Percentiles rank a stretch among this genome's conserved stretches.
These are phyloP conservation scores for Charanyca ferruginea DNA, from an alignment of 2,888 invertebrate genomes.

Conservation along the genomic window DNA sequence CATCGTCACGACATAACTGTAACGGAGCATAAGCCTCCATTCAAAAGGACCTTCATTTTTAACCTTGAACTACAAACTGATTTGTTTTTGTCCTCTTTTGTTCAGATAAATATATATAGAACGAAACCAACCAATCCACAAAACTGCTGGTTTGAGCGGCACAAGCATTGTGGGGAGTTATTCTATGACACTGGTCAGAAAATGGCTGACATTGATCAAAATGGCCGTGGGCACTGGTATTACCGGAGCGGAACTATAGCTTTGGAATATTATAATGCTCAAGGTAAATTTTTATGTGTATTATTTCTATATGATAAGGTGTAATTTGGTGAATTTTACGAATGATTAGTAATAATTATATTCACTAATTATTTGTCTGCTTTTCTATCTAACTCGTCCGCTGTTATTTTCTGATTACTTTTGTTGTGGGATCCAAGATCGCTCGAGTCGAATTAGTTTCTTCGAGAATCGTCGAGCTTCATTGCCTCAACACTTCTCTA, in stretches of 20 bases:
- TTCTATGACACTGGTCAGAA: constrained; percentile 73
- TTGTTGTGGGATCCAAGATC: no score
- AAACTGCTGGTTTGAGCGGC: constrained; percentile 74
- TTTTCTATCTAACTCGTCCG: no score
- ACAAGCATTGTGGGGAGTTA: constrained; percentile 60
- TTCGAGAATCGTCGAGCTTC: no score
- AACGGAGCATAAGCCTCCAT: no score
- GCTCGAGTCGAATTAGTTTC: no score
- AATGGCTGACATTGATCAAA: constrained; percentile 70
- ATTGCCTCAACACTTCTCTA: no score
- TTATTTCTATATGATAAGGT: constrained; percentile 64
- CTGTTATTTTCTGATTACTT: no score
- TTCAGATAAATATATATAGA: constrained; percentile 78
- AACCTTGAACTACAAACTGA: neutral
- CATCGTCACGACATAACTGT: no score
- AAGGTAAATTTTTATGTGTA: constrained; percentile 47
- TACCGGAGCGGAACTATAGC: constrained; percentile 78
- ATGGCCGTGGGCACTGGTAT: constrained; percentile 75
- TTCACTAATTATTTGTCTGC: neutral
- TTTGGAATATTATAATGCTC: constrained; percentile 71
- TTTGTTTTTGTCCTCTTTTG: neutral
- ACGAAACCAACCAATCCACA: constrained; percentile 72
- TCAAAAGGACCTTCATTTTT: neutral
- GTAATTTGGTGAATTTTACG: neutral
- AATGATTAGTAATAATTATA: neutral